A percentile compares a stretch with the other conserved stretches of the same genome.
These are phyloP conservation scores for Sternotherus odoratus DNA, from an alignment of 2,797 vertebrate species.

Conservation along the genomic window DNA sequence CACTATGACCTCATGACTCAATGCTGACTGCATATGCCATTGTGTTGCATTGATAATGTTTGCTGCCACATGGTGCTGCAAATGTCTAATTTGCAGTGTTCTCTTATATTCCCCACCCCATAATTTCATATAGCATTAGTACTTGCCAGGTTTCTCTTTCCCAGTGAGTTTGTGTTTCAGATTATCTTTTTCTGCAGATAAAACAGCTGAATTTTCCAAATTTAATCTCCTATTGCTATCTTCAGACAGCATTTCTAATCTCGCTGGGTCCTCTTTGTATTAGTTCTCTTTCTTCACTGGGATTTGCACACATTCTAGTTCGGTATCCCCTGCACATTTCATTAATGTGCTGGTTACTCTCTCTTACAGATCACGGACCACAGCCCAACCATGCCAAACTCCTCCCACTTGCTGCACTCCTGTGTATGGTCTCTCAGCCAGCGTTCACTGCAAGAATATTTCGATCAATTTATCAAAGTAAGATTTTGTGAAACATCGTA, in stretches of 20 bases:
- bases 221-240: not conserved
- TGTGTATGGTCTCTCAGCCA: not conserved
- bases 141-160: not conserved
- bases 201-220: not conserved
- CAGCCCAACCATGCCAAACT: not conserved
- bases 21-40: not conserved
- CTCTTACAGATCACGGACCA: not conserved
- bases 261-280: not conserved
- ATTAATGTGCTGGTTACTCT: not conserved
- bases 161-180: not conserved
- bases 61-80: not conserved
- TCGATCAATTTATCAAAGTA: not conserved
- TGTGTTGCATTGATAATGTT: not conserved
- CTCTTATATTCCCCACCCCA: not conserved
- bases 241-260: not conserved
- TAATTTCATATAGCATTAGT: not conserved
- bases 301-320: not conserved
- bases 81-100: not conserved
- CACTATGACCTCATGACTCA: not conserved
- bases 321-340: not conserved
- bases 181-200: not conserved
- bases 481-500: conserved; percentile 13
- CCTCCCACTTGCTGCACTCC: not conserved
- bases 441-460: not conserved
- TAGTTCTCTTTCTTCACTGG: not conserved